Evolutionary conservation across 2,797 vertebrate species (phyloP), one percentile per base, ranked within the genome.

Genomic region (Chiroxiphia lanceolata): DNA sequence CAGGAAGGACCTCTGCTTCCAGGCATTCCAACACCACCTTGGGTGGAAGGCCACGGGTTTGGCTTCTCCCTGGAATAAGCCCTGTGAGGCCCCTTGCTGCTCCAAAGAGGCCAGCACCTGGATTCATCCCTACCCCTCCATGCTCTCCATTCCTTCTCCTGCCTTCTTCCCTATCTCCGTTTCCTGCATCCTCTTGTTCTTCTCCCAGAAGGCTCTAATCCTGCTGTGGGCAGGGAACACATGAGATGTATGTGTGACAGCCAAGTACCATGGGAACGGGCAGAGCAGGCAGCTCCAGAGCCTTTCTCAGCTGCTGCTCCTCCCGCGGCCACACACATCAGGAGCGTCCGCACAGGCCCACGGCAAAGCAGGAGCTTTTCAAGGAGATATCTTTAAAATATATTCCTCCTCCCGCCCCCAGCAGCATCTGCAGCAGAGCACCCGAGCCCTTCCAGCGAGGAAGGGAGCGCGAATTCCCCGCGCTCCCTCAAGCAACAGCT

Each of bases 191-290:
- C 54, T 91, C 83, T 61, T 19, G 16, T 31, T 80, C 75, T 42
- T 42, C 89, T 93, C 89, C 87, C 94, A 75, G 92, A 54, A 87
- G 89, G 92, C 84, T 92, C 27, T 53, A 59, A 85, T 88, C 76
- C 90, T 20, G 64, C 93, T 67, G 93, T 96, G 90, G 94, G 94
- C 95, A 96, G 68, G 87, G 94, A 91, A 76, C 2, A 63, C 72
- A 15, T 47, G 56, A 92, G 76, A 54, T 75, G 87, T 79, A 64
- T 27, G 94, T 65, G 93, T 87, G 95, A 96, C 89, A 96, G 91
- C 87, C 91, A 44, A 93, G 71, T 56, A 93, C 95, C 96, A 96
- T 96, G 93, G 96, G 95, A 97, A 96, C 93, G 7, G 72, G 12
- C 78, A 67, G 56, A 81, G 89, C 68, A 85, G 89, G 47, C 93